Evolutionary conservation across 2,888 invertebrate species (phyloP).

Genomic region (Adineta ricciae): DNA sequence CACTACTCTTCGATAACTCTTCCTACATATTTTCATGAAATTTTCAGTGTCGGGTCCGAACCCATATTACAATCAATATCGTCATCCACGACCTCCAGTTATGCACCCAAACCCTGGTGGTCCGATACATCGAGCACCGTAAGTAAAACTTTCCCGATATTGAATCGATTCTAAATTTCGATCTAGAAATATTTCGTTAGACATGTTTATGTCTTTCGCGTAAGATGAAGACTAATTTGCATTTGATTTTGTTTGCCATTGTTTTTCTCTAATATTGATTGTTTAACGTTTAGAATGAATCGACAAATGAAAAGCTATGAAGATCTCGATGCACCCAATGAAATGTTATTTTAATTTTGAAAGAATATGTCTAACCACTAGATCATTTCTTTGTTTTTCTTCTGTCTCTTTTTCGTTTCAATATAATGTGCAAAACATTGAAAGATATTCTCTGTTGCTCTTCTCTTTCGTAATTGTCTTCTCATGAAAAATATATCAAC

Average conservation of each 20-base stretch:
- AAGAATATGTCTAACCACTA: neutral
- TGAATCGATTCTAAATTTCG: neutral
- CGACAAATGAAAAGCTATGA: conserved; percentile 2
- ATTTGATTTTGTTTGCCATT: neutral
- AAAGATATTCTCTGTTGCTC: neutral
- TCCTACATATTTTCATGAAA: too few relatives aligned
- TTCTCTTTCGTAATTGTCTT: neutral
- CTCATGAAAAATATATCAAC: neutral
- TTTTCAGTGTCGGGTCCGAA: neutral
- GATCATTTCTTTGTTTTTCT: neutral
- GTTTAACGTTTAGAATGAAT: neutral
- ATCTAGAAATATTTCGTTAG: conserved; percentile 18
- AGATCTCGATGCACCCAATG: conserved; percentile 9
- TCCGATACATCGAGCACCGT: neutral
- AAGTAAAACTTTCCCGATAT: neutral
- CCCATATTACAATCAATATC: neutral
- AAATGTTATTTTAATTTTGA: neutral
- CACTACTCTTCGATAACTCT: neutral
- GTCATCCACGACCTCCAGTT: neutral
- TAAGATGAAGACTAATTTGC: neutral
- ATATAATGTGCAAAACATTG: neutral
- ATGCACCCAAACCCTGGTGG: neutral
- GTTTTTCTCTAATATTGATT: neutral
- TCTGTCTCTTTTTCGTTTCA: neutral
- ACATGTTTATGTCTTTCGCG: neutral